Evolutionary conservation across 2,113 vertebrate genomes (phyloP).

Genomic region (Tamias sibiricus): DNA sequence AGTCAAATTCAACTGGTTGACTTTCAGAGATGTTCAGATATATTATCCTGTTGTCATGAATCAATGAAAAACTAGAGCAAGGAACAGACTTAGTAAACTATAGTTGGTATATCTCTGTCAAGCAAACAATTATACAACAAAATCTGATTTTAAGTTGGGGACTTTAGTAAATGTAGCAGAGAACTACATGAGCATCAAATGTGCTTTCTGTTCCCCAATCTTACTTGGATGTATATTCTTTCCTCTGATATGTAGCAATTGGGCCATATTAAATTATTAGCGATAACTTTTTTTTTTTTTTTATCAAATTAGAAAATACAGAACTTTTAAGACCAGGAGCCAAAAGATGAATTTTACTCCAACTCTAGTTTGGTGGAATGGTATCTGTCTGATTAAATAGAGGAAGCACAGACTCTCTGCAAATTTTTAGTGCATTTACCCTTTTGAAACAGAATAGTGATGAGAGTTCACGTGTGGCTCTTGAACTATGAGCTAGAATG

Average conservation of each 20-base stretch:
- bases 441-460: neutral
- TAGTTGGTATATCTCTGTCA: neutral
- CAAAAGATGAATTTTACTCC: neutral
- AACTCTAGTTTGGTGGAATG: neutral
- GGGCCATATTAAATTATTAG: neutral
- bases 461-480: neutral
- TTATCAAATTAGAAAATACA: neutral
- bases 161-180: neutral
- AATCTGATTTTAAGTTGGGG: neutral
- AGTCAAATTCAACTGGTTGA: neutral
- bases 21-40: neutral
- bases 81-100: neutral
- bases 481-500: neutral
- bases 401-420: neutral
- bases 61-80: neutral
- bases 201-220: neutral
- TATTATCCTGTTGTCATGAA: neutral
- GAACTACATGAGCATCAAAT: neutral
- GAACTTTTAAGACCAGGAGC: neutral
- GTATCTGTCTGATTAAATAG: neutral
- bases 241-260: neutral
- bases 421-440: neutral
- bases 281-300: neutral
- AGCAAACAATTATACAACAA: neutral
- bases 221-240: neutral